Base-by-base conservation (phyloP, 2,888 invertebrate species). In the Brassicogethes aeneus region DNA sequence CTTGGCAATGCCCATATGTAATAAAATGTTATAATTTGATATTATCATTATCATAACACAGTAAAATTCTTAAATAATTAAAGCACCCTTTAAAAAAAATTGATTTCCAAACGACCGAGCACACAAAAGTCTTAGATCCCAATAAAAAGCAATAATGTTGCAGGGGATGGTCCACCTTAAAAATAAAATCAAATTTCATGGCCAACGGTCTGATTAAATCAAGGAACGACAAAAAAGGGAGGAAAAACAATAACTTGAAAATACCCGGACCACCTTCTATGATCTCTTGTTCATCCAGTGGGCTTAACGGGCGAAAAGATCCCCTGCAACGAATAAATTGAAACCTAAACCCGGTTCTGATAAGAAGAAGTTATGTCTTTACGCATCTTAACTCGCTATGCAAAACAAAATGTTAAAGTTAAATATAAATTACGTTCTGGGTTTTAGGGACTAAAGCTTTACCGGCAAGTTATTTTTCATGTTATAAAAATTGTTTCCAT, bases 161-260 rank as follows among this genome's bases (percentile, higher is more conserved):
- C 36, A 23, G 34, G 8, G 12, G 32, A 36, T 34, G 44, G 47
- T 53, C 45, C 48, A 53, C 54, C 54, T 55, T 54, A 49, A 51
- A 48, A 56, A 53, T 48, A 50, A 54, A 53, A 56, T 57, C 53
- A 53, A 55, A 54, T 57, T 55, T 58, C 54, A 57, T 56, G 49
- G 54, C 51, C 47, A 52, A 23, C 53, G 57, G 53, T 53, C 54
- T 53, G 53, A 58, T 57, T 56, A 53, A 51, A 56, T 53, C 52
- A 48, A 41, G 41, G 46, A 45, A 39, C 40, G 42, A 47, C 47
- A 45, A 42, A 39, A 41, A 39, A 38, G 43, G 38, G 42, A 23
- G 23, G 44, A 45, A 47, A n/a, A 47, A 45, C 47, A 47, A 47
- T 47, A 47, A 45, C 45, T 47, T 37, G 29, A 37, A 43, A 43